Evolutionary conservation across 1,140 invertebrate species (phyloP).

Genomic region (Globodera rostochiensis): DNA sequence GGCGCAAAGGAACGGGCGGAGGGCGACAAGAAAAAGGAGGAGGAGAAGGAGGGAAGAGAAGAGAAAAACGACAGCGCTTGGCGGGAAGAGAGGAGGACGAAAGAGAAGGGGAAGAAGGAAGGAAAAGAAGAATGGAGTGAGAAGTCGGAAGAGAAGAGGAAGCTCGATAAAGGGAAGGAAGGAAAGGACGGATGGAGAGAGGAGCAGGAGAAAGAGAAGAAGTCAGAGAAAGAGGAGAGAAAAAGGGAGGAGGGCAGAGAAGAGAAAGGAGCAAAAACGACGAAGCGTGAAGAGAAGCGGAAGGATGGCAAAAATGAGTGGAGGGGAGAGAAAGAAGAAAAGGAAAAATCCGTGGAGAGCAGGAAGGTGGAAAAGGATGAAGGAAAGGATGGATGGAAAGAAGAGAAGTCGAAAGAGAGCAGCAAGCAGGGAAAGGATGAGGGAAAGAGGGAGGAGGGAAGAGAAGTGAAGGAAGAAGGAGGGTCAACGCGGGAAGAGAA

Average conservation of each 20-base stretch:
- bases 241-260: not conserved
- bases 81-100: not conserved
- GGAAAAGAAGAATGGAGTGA: not conserved
- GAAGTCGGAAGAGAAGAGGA: not conserved
- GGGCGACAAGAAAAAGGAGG: not conserved
- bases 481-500: not conserved
- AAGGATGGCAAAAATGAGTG: not conserved
- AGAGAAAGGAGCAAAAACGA: no score
- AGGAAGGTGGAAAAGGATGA: slow-evolving; percentile 7
- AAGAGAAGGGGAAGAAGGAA: not conserved
- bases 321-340: slow-evolving; percentile 14
- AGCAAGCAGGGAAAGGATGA: slow-evolving; percentile 15
- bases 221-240: not conserved
- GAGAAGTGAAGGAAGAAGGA: slow-evolving; percentile 7
- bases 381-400: not conserved
- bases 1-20: not conserved
- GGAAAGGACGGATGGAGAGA: not conserved
- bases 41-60: not conserved
- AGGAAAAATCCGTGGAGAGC: slow-evolving; percentile 13
- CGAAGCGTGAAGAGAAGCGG: not conserved
- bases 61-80: not conserved
- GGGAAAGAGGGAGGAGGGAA: not conserved
- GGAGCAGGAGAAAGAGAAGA: not conserved
- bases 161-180: not conserved
- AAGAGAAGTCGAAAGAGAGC: slow-evolving; percentile 7